Conservation (phyloP, 2,797 vertebrate species). For the Neopelma chrysocephalum region DNA sequence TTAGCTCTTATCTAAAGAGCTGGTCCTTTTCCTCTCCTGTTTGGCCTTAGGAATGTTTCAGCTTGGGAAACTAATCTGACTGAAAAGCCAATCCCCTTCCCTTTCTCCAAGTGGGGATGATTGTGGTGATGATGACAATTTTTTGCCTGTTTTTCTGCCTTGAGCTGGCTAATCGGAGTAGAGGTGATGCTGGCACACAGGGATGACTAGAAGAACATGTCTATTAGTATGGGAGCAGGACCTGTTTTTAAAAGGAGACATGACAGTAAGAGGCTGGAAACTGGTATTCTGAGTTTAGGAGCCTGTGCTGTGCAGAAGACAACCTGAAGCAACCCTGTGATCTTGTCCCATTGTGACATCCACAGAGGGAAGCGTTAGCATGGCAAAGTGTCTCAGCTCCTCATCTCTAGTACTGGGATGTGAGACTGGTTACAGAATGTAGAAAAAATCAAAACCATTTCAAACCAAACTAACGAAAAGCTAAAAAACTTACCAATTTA, state of each 20-base stretch:
- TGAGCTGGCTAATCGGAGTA: neutral
- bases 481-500: neutral
- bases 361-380: neutral
- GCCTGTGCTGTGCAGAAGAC: neutral
- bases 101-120: neutral
- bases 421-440: neutral
- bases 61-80: neutral
- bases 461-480: neutral
- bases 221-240: neutral
- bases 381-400: neutral
- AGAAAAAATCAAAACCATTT: neutral
- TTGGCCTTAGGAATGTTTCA: neutral
- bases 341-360: rapidly evolving
- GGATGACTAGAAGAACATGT: neutral
- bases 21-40: neutral
- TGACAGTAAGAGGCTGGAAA: neutral
- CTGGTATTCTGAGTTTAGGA: neutral
- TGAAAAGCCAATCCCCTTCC: neutral
- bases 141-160: neutral
- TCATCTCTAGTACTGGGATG: neutral
- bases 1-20: neutral
- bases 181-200: neutral
- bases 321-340: neutral
- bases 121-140: neutral
- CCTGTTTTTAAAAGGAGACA: neutral